These are phyloP conservation scores for Apus apus DNA, from an alignment of 2,113 vertebrate species.

Conservation along the genomic window DNA sequence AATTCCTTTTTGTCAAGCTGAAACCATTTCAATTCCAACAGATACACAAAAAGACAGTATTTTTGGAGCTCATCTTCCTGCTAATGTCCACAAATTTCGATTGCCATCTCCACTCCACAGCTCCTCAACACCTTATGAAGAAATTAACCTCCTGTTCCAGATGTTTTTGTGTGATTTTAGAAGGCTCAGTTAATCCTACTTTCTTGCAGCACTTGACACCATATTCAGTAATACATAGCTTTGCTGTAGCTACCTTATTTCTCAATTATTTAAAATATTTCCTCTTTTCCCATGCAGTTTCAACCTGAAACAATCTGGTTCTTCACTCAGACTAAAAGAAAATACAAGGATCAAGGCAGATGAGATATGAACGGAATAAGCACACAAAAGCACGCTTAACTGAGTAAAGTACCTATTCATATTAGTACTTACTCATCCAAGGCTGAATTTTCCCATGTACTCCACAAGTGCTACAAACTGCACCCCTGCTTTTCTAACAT, in stretches of 20 bases:
- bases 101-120: not conserved
- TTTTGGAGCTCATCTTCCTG: not conserved
- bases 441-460: not conserved
- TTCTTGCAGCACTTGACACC: not conserved
- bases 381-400: not conserved
- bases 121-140: not conserved
- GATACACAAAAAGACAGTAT: not conserved
- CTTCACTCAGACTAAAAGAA: not conserved
- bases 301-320: not conserved
- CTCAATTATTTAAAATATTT: slow-evolving; percentile 21
- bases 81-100: not conserved
- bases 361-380: not conserved
- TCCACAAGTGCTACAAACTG: not conserved
- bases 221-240: not conserved
- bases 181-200: not conserved
- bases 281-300: not conserved
- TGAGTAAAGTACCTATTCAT: not conserved
- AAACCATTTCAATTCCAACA: not conserved
- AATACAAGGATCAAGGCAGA: not conserved
- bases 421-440: not conserved
- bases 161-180: not conserved
- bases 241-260: not conserved
- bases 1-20: not conserved
- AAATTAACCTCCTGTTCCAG: not conserved
- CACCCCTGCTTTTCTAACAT: not conserved